phyloP scores from a whole-genome alignment of 2,888 invertebrate genomes.

The Falcaria lacertinaria region DNA sequence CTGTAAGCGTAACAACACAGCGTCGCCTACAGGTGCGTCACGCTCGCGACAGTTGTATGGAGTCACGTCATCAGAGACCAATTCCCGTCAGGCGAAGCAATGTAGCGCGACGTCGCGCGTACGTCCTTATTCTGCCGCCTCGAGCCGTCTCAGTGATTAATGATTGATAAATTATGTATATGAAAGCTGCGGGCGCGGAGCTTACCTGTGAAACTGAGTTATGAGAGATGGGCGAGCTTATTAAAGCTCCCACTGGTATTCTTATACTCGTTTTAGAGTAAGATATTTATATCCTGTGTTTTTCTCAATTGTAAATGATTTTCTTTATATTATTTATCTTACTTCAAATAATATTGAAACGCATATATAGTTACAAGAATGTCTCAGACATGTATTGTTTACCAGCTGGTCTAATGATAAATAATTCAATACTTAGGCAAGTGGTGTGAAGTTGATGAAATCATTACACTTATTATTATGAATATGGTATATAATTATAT shows the following conservation, averaged over 20 bases:
- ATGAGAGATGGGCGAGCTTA: neutral
- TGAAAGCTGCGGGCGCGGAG: conserved; percentile 14
- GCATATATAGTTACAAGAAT: too few relatives aligned
- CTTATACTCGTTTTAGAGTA: too few relatives aligned
- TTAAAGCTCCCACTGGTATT: conserved; percentile 4
- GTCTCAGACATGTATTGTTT: too few relatives aligned
- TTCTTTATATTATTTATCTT: too few relatives aligned
- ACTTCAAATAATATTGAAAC: too few relatives aligned
- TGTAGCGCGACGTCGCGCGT: conserved; percentile 10
- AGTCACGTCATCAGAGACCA: conserved; percentile 10
- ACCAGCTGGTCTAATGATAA: too few relatives aligned
- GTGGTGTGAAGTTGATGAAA: too few relatives aligned
- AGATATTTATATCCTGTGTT: too few relatives aligned
- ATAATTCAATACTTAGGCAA: too few relatives aligned
- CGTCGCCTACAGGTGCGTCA: neutral
- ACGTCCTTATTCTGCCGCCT: neutral
- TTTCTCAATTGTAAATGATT: too few relatives aligned
- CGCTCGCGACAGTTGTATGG: neutral
- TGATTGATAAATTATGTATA: conserved; percentile 58
- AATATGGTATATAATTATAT: too few relatives aligned
- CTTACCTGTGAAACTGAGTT: neutral
- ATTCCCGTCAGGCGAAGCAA: conserved; percentile 20
- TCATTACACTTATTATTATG: too few relatives aligned
- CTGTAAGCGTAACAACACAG: neutral
- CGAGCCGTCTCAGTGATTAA: conserved; percentile 26